Percentiles rank a stretch among this genome's conserved stretches.
Evolutionary conservation across 2,797 vertebrate species (phyloP).

Genomic region (Austrolebias charrua): DNA sequence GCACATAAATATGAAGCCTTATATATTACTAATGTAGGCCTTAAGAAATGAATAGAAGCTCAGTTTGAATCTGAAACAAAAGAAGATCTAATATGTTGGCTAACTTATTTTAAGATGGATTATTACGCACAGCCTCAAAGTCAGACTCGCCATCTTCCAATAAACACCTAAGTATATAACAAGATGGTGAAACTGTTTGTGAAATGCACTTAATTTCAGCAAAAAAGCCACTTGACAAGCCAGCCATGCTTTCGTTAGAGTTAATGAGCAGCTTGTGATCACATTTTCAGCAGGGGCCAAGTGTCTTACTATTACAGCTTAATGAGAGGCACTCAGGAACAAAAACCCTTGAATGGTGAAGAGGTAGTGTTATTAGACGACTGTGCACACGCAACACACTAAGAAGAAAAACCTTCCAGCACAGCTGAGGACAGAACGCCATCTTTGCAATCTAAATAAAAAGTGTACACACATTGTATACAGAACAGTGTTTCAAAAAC

Average conservation of each 20-base stretch:
- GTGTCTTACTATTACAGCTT: constrained; percentile 74
- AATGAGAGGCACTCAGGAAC: constrained; percentile 79
- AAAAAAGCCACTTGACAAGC: constrained; percentile 65
- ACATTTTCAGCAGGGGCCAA: constrained; percentile 80
- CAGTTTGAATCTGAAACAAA: constrained; percentile 60
- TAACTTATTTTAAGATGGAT: constrained; percentile 68
- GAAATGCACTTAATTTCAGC: constrained; percentile 79
- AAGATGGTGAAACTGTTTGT: constrained; percentile 80
- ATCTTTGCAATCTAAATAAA: constrained; percentile 30
- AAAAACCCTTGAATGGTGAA: constrained; percentile 65
- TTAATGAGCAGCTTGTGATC: constrained; percentile 79
- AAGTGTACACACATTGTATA: constrained; percentile 2
- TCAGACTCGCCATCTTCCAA: constrained; percentile 74
- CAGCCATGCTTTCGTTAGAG: constrained; percentile 73
- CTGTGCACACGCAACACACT: constrained; percentile 23
- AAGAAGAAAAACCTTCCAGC: constrained; percentile 31
- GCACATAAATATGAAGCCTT: constrained; percentile 21
- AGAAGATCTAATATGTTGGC: constrained; percentile 69
- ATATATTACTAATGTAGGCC: constrained; percentile 14
- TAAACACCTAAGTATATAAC: constrained; percentile 79
- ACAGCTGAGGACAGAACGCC: constrained; percentile 17
- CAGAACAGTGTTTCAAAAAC: background rate
- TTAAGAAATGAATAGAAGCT: constrained; percentile 35
- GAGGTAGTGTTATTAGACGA: constrained; percentile 73
- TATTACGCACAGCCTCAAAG: constrained; percentile 61